Conservation (phyloP, 37 sponge, comb jelly and placozoan genomes). For the Aplysina aerophoba region DNA sequence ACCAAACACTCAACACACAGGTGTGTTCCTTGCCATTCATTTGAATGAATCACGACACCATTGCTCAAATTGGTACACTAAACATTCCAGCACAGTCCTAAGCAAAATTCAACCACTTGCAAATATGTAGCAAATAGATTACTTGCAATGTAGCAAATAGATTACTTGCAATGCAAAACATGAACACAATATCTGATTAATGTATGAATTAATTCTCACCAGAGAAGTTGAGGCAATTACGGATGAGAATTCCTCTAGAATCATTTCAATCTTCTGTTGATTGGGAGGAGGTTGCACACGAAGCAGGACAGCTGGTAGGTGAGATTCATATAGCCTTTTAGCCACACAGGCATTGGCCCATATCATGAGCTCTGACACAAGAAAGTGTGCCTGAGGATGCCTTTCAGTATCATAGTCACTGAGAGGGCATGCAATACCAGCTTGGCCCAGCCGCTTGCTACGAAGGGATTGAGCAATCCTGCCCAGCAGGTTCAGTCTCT, state of each 20-base stretch:
- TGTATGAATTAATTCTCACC: too few species aligned
- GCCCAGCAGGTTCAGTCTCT: conserved; percentile 16
- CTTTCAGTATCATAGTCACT: conserved; percentile 10
- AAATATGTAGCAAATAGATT: too few species aligned
- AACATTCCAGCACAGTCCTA: too few species aligned
- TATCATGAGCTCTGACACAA: conserved; percentile 65
- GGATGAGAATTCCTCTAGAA: not conserved
- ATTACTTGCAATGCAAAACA: too few species aligned
- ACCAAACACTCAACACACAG: too few species aligned
- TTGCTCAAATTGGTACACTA: too few species aligned
- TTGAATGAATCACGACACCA: too few species aligned
- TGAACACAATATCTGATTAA: too few species aligned
- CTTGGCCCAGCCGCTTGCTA: conserved; percentile 30
- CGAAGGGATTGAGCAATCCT: conserved; percentile 44
- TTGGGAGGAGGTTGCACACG: conserved; percentile 42
- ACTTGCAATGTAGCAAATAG: too few species aligned
- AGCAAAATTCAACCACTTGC: too few species aligned
- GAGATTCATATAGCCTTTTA: not conserved
- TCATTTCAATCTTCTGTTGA: not conserved
- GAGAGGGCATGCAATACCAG: not conserved
- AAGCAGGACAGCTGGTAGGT: conserved; percentile 32
- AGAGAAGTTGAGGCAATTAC: too few species aligned
- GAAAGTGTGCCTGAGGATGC: conserved; percentile 41
- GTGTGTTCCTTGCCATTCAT: too few species aligned
- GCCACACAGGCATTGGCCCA: conserved; percentile 56